These are phyloP conservation scores for Garra rufa DNA, from an alignment of 2,113 vertebrate genomes.

Conservation along the genomic window DNA sequence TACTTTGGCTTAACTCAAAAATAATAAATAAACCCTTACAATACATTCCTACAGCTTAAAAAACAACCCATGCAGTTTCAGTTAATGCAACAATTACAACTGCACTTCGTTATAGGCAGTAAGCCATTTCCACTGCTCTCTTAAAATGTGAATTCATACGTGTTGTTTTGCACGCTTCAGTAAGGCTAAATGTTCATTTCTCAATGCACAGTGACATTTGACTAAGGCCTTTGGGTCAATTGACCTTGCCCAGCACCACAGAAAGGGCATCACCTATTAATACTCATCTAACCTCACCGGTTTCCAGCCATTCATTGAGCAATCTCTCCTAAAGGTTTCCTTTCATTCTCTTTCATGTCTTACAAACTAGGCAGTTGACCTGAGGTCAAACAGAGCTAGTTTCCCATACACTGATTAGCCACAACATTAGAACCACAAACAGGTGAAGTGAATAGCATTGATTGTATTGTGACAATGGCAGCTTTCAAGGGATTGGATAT, in stretches of 20 bases:
- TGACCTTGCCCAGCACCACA: neutral
- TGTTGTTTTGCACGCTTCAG: neutral
- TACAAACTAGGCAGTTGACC: neutral
- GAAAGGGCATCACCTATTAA: neutral
- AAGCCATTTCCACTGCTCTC: neutral
- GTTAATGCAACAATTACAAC: no score
- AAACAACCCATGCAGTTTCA: no score
- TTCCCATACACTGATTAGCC: neutral
- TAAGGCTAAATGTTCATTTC: slow-evolving; percentile 33
- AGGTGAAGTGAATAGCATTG: neutral
- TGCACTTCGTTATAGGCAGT: no score
- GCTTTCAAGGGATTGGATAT: neutral
- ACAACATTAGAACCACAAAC: neutral
- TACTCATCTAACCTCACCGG: neutral
- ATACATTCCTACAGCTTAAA: no score
- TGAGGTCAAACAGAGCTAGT: neutral
- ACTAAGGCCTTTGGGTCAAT: slow-evolving; percentile 51
- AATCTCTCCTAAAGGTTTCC: neutral
- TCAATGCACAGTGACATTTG: slow-evolving; percentile 45
- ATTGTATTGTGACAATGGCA: neutral
- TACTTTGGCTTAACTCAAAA: no score
- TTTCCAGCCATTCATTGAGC: neutral
- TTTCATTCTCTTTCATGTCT: neutral
- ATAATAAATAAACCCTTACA: no score
- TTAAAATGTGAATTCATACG: neutral